Conservation (phyloP, 2,888 invertebrate species). For the Heliconius cydno region DNA sequence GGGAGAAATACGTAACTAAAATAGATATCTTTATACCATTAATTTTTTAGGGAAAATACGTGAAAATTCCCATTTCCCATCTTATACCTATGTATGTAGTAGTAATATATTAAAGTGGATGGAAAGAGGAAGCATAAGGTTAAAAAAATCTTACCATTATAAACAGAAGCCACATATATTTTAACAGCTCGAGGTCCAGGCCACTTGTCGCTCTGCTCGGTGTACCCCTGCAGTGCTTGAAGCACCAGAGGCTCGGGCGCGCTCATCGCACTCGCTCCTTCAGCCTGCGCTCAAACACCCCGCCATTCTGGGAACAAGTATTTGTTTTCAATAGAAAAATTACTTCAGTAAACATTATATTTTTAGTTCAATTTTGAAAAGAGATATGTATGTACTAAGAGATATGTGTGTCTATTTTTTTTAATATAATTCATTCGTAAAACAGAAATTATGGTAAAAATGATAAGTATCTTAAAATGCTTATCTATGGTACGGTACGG, state of each 20-base stretch:
- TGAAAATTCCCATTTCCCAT: background rate
- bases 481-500: background rate
- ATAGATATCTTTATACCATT: background rate
- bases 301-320: conserved; percentile 64
- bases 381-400: background rate
- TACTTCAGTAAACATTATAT: no score
- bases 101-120: no score
- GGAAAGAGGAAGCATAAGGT: background rate
- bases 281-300: conserved; percentile 66
- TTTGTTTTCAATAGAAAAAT: no score
- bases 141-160: conserved; percentile 72
- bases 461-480: no score
- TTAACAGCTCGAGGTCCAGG: conserved; percentile 84
- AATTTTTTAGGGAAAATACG: background rate
- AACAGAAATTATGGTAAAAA: no score
- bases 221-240: conserved; percentile 77
- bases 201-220: conserved; percentile 75
- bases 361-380: no score
- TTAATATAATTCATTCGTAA: no score
- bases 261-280: conserved; percentile 74
- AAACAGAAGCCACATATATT: conserved; percentile 83
- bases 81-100: background rate
- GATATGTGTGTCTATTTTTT: background rate
- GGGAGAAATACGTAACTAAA: background rate
- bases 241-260: conserved; percentile 81